Evolutionary conservation across 1,140 invertebrate species (phyloP).

Genomic region (Microvelia longipes): DNA sequence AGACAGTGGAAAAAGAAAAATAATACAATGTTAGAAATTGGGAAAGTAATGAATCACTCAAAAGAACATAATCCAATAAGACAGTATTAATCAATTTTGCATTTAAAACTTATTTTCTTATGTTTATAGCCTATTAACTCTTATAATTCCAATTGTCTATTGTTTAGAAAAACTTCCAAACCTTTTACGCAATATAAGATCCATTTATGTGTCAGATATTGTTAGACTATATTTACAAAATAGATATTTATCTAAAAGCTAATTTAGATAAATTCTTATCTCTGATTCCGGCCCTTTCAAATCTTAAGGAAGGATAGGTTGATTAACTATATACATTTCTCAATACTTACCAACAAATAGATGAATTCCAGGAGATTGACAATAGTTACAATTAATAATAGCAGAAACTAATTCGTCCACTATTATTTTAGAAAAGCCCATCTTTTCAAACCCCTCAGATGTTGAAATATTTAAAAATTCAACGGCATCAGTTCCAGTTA

Average conservation of each 20-base stretch:
- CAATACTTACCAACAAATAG: background rate
- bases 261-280: background rate
- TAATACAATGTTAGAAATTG: too few species aligned
- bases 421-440: background rate
- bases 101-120: background rate
- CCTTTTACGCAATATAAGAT: background rate
- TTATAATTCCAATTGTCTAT: background rate
- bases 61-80: background rate
- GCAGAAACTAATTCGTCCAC: background rate
- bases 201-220: background rate
- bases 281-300: background rate
- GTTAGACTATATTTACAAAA: background rate
- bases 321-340: too few species aligned
- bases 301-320: too few species aligned
- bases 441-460: background rate
- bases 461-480: background rate
- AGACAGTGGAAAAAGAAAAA: background rate
- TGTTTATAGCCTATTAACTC: background rate
- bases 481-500: too few species aligned
- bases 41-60: too few species aligned
- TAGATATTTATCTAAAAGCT: background rate
- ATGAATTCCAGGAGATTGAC: background rate
- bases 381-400: background rate
- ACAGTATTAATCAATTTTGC: background rate
- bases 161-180: background rate